Percentiles rank a stretch among this genome's conserved stretches.
phyloP scores from a whole-genome alignment of 2,888 invertebrate genomes.

The Eupithecia insigniata region DNA sequence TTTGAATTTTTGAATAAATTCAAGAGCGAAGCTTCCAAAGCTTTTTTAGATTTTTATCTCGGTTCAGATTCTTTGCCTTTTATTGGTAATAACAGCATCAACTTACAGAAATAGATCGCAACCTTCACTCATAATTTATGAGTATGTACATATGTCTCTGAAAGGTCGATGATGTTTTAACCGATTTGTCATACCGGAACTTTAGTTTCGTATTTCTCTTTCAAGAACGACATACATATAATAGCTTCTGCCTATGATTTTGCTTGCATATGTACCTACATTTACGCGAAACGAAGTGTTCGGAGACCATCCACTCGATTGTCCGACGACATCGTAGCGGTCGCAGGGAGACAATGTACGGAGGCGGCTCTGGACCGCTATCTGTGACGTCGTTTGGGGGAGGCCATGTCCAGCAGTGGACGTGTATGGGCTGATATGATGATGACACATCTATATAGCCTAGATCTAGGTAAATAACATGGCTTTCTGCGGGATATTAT shows the following conservation, averaged over 20 bases:
- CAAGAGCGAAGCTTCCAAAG: neutral
- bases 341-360: no score
- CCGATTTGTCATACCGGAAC: neutral
- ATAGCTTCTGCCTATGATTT: neutral
- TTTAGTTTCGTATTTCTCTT: neutral
- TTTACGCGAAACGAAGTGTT: no score
- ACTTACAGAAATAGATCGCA: no score
- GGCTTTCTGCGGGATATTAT: neutral
- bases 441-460: neutral
- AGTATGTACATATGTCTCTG: no score
- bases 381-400: no score
- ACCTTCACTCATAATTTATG: neutral
- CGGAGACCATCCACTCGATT: no score
- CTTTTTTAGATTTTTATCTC: neutral
- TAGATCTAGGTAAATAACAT: neutral
- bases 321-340: no score
- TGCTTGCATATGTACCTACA: no score
- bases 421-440: no score
- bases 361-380: no score
- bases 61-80: neutral
- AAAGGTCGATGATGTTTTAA: neutral
- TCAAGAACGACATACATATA: neutral
- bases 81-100: no score
- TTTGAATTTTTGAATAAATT: conserved; percentile 4
- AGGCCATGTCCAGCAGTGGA: no score